Base-by-base conservation (phyloP, 1,140 invertebrate species). In the Coenobita brevimanus region DNA sequence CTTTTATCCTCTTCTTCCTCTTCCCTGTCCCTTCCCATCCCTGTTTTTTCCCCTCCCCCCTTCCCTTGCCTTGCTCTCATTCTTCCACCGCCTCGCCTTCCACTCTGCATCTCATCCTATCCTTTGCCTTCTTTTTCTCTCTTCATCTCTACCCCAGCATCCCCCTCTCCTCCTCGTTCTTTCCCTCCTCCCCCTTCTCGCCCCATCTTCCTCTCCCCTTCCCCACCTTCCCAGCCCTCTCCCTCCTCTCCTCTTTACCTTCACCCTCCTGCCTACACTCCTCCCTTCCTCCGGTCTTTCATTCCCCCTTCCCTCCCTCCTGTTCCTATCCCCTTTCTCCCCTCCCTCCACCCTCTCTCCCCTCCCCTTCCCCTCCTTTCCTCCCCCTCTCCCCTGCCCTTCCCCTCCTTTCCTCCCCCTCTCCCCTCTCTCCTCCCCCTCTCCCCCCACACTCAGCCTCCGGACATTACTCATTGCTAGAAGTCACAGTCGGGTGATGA, bases 361-460 rank as follows among this genome's bases (percentile, higher is more conserved):
- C 73, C 24, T 76, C 73, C 38, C 27, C 17, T 24, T 17, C 30
- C 36, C 30, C 57, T 62, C 33, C 67, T 8, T 69, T 30, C 64
- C 27, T 30, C 64, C 13, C 15, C 67, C 33, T 30, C 8, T 69
- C 27, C 57, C 27, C 4, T 57, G n/a, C n/a, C 10, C 30, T 67
- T 24, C 64, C n/a, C n/a, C 64, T 67, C 8, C n/a, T 24, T 67
- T 6, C 30, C 30, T 67, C n/a, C 10, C 10, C n/a, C 10, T 57
- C n/a, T 57, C 54, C n/a, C 64, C 8, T 6, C 64, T 69, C 64
- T 69, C 64, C 64, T 69, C 27, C 64, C 64, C 36, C 64, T 30
- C 17, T 27, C 0, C 64, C 36, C 13, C 27, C 64, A n/a, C 24
- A 30, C 64, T 69, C 64, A 50, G 46, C 46, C 46, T 50, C 46